Base-by-base conservation (phyloP, 2,113 vertebrate species). In the Ailurus styani region DNA sequence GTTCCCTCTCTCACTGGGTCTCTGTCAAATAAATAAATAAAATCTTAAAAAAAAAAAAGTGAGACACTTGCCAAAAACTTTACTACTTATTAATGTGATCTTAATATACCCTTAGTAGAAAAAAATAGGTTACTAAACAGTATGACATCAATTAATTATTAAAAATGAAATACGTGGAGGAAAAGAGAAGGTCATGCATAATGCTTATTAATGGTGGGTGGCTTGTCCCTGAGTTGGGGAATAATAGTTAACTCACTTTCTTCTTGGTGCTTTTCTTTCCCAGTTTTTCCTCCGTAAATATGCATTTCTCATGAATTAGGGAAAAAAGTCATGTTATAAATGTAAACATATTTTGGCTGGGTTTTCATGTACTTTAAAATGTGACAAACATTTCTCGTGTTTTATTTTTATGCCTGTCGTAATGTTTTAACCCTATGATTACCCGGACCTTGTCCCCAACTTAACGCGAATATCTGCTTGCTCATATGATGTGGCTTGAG, bases 371-470 rank as follows among this genome's bases (percentile, higher is more conserved):
- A 29, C 37, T 90, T 84, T 87, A 60, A 90, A 95, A 93, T 25
- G 5, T 45, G 62, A 42, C 6, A 54, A 20, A 34, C 29, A 34
- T 34, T 34, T 82, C 79, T 90, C 57, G 14, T 29, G 12, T 78
- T 64, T 96, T 86, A 72, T 72, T 96, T 97, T 95, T 97, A 86
- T 66, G 12, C 47, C 34, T 42, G 4, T 64, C 82, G 47, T 62
- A 40, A 95, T 47, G 78, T 42, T 94, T 93, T 90, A 94, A 70
- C 68, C 42, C 15, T 81, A 31, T 10, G 70, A 57, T 83, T 83
- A 47, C 29, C 29, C 81, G 29, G 86, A 23, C 23, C 92, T 77
- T 70, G 60, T 60, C 78, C 37, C 66, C 25, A n/a, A 7, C 52
- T 64, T 90, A 37, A 42, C 72, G 27, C 0, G 6, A 42, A 3